Base-by-base conservation (phyloP, 2,888 invertebrate genomes). In the Cephus rjabovi region DNA sequence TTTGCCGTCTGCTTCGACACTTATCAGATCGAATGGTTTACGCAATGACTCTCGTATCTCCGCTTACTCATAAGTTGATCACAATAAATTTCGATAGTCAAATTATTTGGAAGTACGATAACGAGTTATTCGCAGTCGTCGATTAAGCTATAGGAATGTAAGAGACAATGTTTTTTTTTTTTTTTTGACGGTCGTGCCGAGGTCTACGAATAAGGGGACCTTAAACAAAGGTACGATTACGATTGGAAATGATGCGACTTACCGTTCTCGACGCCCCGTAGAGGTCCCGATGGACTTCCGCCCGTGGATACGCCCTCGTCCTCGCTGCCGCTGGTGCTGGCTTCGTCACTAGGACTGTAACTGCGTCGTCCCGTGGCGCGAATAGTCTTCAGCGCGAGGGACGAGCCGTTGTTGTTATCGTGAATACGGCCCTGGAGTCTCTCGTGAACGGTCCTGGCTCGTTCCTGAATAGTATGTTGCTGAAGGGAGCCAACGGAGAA, bases 401-500 rank as follows among this genome's bases (percentile, higher is more conserved):
- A 30, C 31, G 30, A 30, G 1, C 88, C 88, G 79, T 90, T 90
- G 83, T 91, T 91, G 82, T 91, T 91, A 80, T 90, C 89, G 81
- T 87, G 88, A 77, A 86, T 83, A 37, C 85, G 84, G 37, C 77
- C 80, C 34, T 83, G 83, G 6, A 90, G 82, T 79, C 89, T 87
- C 79, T 90, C 90, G 75, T 89, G 86, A 75, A 78, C 75, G 33
- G 83, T 89, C 81, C 89, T 87, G 30, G 83, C 84, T 68, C 88
- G 83, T 40, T 87, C 83, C 69, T 89, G 88, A 78, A 89, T 81
- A 85, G 88, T 87, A 71, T 89, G 90, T 79, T 92, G 91, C 76
- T 91, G 91, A 82, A 93, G 92, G 81, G 93, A 93, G 81, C 93
- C 93, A 93, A 95, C 95, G 91, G 95, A 95, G 92, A 95, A 95